These are phyloP conservation scores for Xestoiulus laeticollis DNA, from an alignment of 2,888 invertebrate species.

Conservation along the genomic window DNA sequence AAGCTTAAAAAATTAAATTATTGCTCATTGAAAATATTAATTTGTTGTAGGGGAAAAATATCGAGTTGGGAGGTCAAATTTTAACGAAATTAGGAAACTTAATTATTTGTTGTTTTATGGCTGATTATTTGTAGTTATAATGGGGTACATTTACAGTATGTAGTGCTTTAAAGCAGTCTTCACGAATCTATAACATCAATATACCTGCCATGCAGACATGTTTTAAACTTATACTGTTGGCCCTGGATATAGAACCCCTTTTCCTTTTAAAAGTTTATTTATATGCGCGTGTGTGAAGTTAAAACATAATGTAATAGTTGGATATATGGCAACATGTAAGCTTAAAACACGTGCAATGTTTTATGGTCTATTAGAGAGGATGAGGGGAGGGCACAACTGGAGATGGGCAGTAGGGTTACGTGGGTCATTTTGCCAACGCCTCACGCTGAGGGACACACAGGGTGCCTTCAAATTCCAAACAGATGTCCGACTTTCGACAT, in stretches of 20 bases:
- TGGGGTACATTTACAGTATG: too few species aligned
- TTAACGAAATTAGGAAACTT: too few species aligned
- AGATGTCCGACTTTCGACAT: slow-evolving; percentile 9
- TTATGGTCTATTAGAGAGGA: background rate
- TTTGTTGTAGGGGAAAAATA: too few species aligned
- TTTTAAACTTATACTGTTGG: background rate
- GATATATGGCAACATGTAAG: slow-evolving; percentile 24
- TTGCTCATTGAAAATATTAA: too few species aligned
- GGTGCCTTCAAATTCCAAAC: slow-evolving; percentile 13
- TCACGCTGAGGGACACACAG: background rate
- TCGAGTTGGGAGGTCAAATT: too few species aligned
- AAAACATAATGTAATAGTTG: background rate
- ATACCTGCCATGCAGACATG: background rate
- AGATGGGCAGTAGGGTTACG: background rate
- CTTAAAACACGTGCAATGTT: background rate
- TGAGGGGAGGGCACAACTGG: background rate
- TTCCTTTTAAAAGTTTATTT: background rate
- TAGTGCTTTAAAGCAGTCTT: too few species aligned
- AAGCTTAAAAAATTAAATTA: too few species aligned
- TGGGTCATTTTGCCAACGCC: background rate
- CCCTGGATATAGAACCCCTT: background rate
- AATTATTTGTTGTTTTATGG: too few species aligned
- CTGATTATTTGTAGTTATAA: too few species aligned
- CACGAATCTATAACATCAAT: too few species aligned
- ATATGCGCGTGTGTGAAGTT: background rate